Conservation (phyloP, 2,888 invertebrate species). For the Amphimallon solstitiale region DNA sequence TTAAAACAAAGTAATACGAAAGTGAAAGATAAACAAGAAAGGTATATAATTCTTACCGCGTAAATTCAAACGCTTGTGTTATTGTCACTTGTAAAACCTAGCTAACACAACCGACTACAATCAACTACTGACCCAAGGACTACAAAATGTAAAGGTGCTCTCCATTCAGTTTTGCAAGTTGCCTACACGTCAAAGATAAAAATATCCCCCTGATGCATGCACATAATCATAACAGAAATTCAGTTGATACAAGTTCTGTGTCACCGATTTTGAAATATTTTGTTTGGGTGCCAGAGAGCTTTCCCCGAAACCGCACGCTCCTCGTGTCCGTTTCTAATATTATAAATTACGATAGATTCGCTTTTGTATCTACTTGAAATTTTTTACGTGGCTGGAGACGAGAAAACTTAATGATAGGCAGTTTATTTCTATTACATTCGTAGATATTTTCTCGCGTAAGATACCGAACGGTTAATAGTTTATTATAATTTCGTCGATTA, state of each 20-base stretch:
- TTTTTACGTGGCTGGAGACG: no score
- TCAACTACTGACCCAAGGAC: slow-evolving; percentile 47
- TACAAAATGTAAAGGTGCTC: slow-evolving; percentile 40
- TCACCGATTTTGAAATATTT: slow-evolving; percentile 1
- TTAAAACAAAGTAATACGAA: background rate
- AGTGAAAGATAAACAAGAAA: no score
- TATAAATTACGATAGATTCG: no score
- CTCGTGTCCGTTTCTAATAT: no score
- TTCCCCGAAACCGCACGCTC: slow-evolving; percentile 8
- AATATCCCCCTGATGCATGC: slow-evolving; percentile 29
- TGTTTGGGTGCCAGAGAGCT: slow-evolving; percentile 9
- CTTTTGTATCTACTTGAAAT: no score
- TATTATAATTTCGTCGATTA: no score
- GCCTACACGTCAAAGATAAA: slow-evolving; percentile 39
- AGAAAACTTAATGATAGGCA: no score
- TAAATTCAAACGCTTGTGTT: slow-evolving; percentile 11
- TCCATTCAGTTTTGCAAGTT: slow-evolving; percentile 36
- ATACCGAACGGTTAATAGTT: no score
- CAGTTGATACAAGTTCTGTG: background rate
- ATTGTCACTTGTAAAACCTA: slow-evolving; percentile 34
- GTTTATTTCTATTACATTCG: no score
- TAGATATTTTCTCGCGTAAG: no score
- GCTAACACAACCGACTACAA: slow-evolving; percentile 49
- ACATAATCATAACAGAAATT: slow-evolving; percentile 1
- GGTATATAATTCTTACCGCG: slow-evolving; percentile 12